These are phyloP conservation scores for Panzeria rudis DNA, from an alignment of 2,888 invertebrate species.

Conservation along the genomic window DNA sequence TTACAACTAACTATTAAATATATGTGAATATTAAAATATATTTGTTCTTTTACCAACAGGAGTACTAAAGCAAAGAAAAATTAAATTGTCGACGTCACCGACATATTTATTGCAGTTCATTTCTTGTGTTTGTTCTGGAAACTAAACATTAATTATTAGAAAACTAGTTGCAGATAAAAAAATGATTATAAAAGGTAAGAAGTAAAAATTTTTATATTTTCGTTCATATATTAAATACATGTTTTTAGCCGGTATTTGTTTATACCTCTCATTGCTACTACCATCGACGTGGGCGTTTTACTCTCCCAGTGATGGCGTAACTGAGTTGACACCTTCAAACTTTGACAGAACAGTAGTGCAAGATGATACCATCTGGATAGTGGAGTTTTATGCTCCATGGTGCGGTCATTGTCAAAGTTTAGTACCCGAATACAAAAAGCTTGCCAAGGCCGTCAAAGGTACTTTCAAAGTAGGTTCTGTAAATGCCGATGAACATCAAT, in stretches of 20 bases:
- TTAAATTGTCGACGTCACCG: conserved; percentile 67
- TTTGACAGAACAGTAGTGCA: conserved; percentile 93
- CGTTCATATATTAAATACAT: not conserved
- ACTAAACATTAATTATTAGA: not conserved
- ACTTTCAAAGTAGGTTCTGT: conserved; percentile 97
- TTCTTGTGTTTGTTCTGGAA: conserved; percentile 52
- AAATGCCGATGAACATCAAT: conserved; percentile 94
- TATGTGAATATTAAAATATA: not conserved
- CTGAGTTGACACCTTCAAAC: conserved; percentile 93
- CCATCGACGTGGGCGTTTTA: conserved; percentile 84
- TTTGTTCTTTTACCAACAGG: conserved; percentile 13
- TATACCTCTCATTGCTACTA: conserved; percentile 15
- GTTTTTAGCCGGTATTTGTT: conserved; percentile 19
- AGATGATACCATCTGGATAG: conserved; percentile 95
- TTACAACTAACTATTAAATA: not conserved
- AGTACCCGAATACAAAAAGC: conserved; percentile 96
- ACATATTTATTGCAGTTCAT: conserved; percentile 33
- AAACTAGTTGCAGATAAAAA: not conserved
- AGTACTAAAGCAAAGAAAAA: not conserved
- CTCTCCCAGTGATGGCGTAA: conserved; percentile 89
- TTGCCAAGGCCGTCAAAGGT: conserved; percentile 96
- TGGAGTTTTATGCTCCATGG: conserved; percentile 96
- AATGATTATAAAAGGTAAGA: conserved; percentile 60
- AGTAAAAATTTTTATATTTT: not conserved
- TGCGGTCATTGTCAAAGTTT: conserved; percentile 95